Conservation (phyloP, 1,140 invertebrate genomes). For the Bathynomus jamesi region DNA sequence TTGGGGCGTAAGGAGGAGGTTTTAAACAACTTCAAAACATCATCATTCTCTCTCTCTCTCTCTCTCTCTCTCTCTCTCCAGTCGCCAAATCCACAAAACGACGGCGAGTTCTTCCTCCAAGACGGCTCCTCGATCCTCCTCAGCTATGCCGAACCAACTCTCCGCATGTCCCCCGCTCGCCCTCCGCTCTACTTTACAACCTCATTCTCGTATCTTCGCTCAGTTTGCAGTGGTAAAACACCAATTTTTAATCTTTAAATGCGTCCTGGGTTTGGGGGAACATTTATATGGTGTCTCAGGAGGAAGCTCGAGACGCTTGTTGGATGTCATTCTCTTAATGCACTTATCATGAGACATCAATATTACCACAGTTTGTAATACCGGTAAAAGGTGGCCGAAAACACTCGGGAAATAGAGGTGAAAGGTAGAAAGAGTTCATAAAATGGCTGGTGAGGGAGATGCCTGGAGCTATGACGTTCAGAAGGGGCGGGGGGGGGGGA, state of each 20-base stretch:
- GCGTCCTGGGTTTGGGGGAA: not conserved
- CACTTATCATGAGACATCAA: not conserved
- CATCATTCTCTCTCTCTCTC: no score
- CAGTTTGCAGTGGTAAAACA: not conserved
- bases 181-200: not conserved
- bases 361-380: not conserved
- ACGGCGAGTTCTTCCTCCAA: no score
- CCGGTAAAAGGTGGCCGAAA: not conserved
- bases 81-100: no score
- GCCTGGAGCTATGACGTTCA: not conserved
- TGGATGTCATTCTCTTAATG: not conserved
- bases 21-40: no score
- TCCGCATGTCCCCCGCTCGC: not conserved
- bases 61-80: no score
- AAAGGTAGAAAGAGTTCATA: not conserved
- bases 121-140: no score
- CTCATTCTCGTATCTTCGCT: not conserved
- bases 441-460: not conserved
- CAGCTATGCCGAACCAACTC: no score
- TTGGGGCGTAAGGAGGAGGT: no score
- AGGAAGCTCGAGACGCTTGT: not conserved
- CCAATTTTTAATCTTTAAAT: not conserved
- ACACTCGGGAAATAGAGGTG: not conserved
- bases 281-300: not conserved
- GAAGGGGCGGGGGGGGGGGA: not conserved